These are phyloP conservation scores for Dugesia japonica DNA, from an alignment of 2,888 invertebrate species.

Conservation along the genomic window DNA sequence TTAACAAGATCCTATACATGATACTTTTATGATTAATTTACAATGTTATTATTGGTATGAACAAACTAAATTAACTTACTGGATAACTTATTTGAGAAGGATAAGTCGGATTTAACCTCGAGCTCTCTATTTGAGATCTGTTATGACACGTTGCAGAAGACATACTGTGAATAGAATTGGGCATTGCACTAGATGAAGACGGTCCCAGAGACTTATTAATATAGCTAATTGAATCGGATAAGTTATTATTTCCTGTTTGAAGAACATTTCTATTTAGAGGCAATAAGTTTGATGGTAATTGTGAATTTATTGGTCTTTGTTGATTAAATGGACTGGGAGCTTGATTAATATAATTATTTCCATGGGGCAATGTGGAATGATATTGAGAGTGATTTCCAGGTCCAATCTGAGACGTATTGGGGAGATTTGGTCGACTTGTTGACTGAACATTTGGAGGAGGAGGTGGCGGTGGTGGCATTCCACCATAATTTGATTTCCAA, in stretches of 20 bases:
- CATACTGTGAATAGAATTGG: not conserved
- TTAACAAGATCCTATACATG: too few species aligned
- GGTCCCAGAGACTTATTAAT: not conserved
- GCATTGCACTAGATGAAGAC: constrained; percentile 7
- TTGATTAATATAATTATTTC: not conserved
- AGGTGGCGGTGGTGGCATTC: constrained; percentile 4
- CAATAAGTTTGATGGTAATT: not conserved
- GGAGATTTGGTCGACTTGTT: not conserved
- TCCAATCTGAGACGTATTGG: not conserved
- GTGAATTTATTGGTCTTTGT: constrained; percentile 1
- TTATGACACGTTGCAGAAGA: not conserved
- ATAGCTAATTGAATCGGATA: not conserved
- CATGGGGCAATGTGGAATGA: not conserved
- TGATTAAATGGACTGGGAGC: not conserved
- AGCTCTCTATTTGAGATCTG: constrained; percentile 6
- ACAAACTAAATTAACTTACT: not conserved
- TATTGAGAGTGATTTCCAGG: not conserved
- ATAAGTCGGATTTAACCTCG: not conserved
- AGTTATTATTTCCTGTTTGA: not conserved
- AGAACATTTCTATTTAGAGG: constrained; percentile 1
- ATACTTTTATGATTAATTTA: too few species aligned
- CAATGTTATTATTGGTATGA: too few species aligned
- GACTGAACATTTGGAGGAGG: not conserved
- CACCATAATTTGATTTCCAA: constrained; percentile 10
- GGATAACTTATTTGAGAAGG: not conserved